These are phyloP conservation scores for Vireo griseus DNA, from an alignment of 2,797 vertebrate species.

Conservation along the genomic window DNA sequence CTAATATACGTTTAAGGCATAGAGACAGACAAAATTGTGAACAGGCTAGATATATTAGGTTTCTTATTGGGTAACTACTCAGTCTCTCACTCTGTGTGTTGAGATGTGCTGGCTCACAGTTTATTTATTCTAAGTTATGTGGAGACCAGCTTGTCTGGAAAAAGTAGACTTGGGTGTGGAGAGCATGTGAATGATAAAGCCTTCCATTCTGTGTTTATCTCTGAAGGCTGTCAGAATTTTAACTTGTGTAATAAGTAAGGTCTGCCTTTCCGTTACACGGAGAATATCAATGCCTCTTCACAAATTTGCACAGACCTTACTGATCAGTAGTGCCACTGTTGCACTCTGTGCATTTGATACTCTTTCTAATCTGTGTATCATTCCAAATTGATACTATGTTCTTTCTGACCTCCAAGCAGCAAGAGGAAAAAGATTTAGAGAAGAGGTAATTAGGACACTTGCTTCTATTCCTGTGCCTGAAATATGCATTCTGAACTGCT, in stretches of 20 bases:
- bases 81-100: not conserved
- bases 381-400: not conserved
- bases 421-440: slow-evolving; percentile 15
- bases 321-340: not conserved
- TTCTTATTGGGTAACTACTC: not conserved
- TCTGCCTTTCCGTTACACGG: fast-evolving
- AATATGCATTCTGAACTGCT: slow-evolving; percentile 17
- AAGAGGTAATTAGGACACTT: slow-evolving; percentile 45
- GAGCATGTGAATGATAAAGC: not conserved
- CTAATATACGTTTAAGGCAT: not conserved
- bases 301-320: not conserved
- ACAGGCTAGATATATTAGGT: not conserved
- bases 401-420: slow-evolving; percentile 26
- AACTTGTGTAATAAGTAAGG: not conserved
- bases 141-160: not conserved
- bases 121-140: not conserved
- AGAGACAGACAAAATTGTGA: not conserved
- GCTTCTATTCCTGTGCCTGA: slow-evolving; percentile 50
- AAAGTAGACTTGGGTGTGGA: not conserved
- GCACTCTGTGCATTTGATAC: not conserved
- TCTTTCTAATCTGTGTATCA: not conserved
- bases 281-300: not conserved
- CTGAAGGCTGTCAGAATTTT: not conserved
- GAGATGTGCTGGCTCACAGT: not conserved
- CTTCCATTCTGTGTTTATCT: not conserved